Base-by-base conservation (phyloP, 2,113 vertebrate species). In the Cyanoramphus novaezelandiae region DNA sequence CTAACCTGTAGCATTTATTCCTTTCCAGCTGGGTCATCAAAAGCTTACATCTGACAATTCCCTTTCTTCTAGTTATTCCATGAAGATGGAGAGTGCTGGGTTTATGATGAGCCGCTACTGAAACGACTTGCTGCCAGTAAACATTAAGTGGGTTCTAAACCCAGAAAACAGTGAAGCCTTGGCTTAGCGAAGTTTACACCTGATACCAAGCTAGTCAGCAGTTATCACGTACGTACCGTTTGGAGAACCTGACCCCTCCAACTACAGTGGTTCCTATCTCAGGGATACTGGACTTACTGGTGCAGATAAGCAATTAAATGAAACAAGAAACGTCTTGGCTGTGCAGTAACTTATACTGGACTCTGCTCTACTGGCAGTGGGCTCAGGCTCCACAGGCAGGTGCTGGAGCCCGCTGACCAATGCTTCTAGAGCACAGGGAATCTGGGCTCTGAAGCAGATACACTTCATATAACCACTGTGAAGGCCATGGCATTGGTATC, bases 11-110 rank as follows among this genome's bases (percentile, higher is more conserved):
- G 21, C 80, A 28, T 11, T 70, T 23, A 14, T 6, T 75, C 64
- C 59, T 57, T 68, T 11, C 39, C 49, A 43, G 1, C 0, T 0
- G 3, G 43, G 28, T 2, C 31, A 10, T 1, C 11, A 4, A 8
- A 57, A 67, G 43, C 64, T 88, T 0, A 74, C 28, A 0, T 4
- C 13, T 6, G 33, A 2, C 17, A 37, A 1, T 89, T 74, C 9
- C 77, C 91, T 75, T 52, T 47, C 41, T 88, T 97, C 68, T 79
- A 99, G 99, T 90, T 99, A 10, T 99, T 99, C 98, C 99, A 99
- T 2, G 99, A 99, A 97, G 99, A 99, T 10, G 99, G 99, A 33
- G 99, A 99, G 94, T 99, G 99, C 97, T 99, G 99, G 99, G 98
- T 99, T 55, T 99, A 99, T 6, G 99, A 99, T 3, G 99, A 99